Conservation (phyloP, 2,888 invertebrate species). For the Acrobasis repandana region DNA sequence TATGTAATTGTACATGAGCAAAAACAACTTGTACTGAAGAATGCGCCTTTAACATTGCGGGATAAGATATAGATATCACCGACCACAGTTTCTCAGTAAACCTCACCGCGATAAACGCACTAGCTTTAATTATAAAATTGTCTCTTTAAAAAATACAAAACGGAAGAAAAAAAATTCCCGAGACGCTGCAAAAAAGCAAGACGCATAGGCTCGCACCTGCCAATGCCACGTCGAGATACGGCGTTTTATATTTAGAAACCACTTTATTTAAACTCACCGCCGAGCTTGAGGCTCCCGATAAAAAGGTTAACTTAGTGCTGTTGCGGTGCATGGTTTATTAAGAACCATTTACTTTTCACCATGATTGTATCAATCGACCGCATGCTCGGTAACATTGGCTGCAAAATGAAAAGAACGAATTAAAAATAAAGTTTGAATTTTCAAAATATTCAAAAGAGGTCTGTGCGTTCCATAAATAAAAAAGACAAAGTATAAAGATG, state of each 20-base stretch:
- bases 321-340: slow-evolving; percentile 74
- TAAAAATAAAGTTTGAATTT: slow-evolving; percentile 44
- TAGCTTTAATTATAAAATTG: slow-evolving; percentile 77
- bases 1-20: not conserved
- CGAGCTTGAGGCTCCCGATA: slow-evolving; percentile 73
- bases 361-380: slow-evolving; percentile 74
- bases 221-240: slow-evolving; percentile 78
- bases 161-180: slow-evolving; percentile 51
- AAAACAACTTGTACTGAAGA: slow-evolving; percentile 8
- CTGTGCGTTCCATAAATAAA: slow-evolving; percentile 20
- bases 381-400: slow-evolving; percentile 46
- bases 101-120: slow-evolving; percentile 61
- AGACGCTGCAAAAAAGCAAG: slow-evolving; percentile 61
- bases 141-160: slow-evolving; percentile 63
- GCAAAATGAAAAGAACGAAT: slow-evolving; percentile 44
- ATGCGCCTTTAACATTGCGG: slow-evolving; percentile 41
- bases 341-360: slow-evolving; percentile 75
- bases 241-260: slow-evolving; percentile 80
- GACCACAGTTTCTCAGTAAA: slow-evolving; percentile 61
- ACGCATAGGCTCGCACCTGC: slow-evolving; percentile 76
- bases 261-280: slow-evolving; percentile 79
- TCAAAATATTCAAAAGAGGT: slow-evolving; percentile 21
- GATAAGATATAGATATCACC: slow-evolving; percentile 60
- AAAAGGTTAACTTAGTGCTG: slow-evolving; percentile 71
- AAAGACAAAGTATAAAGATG: slow-evolving; percentile 48